Base-by-base conservation (phyloP, 2,113 vertebrate species). In the Andinoacara biseriatus region DNA sequence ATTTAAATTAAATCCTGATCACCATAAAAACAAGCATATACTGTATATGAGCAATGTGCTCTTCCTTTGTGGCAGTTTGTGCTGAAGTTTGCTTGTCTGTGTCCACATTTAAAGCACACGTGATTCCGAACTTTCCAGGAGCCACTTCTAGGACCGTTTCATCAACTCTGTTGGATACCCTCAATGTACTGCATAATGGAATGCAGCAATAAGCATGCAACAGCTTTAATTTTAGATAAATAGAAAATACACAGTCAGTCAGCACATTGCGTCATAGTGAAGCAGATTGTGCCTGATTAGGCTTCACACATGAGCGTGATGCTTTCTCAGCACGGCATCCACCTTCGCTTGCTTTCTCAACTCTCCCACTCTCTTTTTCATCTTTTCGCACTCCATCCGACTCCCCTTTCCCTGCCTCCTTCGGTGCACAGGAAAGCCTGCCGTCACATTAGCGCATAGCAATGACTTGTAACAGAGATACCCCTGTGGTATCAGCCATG, bases 211-310 rank as follows among this genome's bases (percentile, higher is more conserved):
- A 78, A 74, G 58, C 18, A 3, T 43, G 81, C 82, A 88, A 62
- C 80, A 38, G 80, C 63, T 93, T 87, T 87, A 83, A 85, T 84
- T 90, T 86, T 15, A 75, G 67, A 89, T 81, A 86, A 79, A 87
- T 5, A 91, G 77, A 82, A 89, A 90, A 82, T 10, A 78, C 58
- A 74, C 69, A 78, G 35, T 65, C 10, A 24, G 24, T 14, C 38
- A 10, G 82, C 38, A 61, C 31, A 5, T 76, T 65, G 85, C 79
- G 31, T 87, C 81, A 82, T 3, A 17, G 35, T 56, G 76, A 86
- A 90, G 83, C 85, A 90, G 90, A 91, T 90, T 91, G 89, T 24
- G 87, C 58, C 86, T 69, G 88, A 86, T 91, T 86, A 77, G 72
- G 62, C 69, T 85, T 89, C 81, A 56, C 86, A 86, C 86, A 74